Evolutionary conservation across 2,797 vertebrate genomes (phyloP), one percentile per base, ranked within the genome.

Genomic region (Sebastes minor): DNA sequence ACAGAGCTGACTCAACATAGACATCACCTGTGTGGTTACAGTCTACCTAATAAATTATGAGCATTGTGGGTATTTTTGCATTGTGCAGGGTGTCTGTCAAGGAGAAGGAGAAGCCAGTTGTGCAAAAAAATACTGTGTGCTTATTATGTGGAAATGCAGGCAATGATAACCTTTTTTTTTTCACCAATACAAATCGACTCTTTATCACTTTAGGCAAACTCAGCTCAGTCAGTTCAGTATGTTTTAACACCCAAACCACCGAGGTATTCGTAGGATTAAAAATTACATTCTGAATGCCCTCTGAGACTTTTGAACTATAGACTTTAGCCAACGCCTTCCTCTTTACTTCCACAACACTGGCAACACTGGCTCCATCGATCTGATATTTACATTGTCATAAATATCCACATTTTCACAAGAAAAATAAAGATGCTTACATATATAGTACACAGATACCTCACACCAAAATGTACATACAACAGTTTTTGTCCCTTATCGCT

Each of bases 301-400:
- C 75, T 12, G 28, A 78, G 73, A 74, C 73, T 27, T 78, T 42
- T 87, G 61, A 88, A 75, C 69, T 78, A 61, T 13, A 64, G 78
- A 66, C 18, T 63, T 38, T 62, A 32, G 74, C 52, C 30, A 52
- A 55, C 6, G 4, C 63, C 33, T 69, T 74, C 56, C 64, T 76
- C 61, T 60, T 71, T 35, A 62, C 23, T 74, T 81, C 77, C 74
- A 80, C 82, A 76, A 76, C 88, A 91, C 76, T 52, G 77, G 86
- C 81, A 87, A 79, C 81, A 88, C 78, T 60, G 85, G 84, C 84
- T 92, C 85, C 81, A 78, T 78, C 75, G 0, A 89, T 80, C 82
- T 82, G 91, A 76, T 95, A 96, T 96, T 95, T 96, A 96, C 94
- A 96, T 78, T 88, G 88, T 91, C 82, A 94, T 93, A 95, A 94